Percentiles rank a stretch among this genome's conserved stretches.
Conservation (phyloP, 2,888 invertebrate genomes). For the Clitarchus hookeri region DNA sequence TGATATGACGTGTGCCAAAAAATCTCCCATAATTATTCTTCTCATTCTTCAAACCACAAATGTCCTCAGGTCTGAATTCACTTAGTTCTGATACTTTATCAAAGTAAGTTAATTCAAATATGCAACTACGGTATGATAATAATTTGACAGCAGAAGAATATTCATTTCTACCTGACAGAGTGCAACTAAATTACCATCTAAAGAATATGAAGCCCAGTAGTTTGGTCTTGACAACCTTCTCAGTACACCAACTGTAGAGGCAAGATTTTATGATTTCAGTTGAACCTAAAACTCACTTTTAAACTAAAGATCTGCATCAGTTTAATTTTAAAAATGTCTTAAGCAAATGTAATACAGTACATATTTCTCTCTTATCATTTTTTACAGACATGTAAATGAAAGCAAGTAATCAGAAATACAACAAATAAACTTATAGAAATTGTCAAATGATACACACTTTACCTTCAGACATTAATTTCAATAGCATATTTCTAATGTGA, state of each 20-base stretch:
- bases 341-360: too few species aligned
- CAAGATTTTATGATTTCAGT: background rate
- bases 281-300: too few species aligned
- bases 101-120: background rate
- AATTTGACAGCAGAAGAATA: background rate
- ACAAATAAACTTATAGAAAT: too few species aligned
- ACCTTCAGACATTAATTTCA: too few species aligned
- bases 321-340: too few species aligned
- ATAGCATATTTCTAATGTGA: too few species aligned
- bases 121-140: background rate
- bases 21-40: constrained; percentile 6
- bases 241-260: background rate
- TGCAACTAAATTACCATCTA: constrained; percentile 5
- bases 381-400: too few species aligned
- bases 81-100: background rate
- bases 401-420: too few species aligned
- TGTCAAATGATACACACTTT: too few species aligned
- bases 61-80: background rate
- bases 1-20: background rate
- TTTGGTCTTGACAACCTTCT: background rate
- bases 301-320: too few species aligned
- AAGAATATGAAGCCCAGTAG: background rate
- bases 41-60: background rate
- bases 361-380: too few species aligned
- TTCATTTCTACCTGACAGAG: constrained; percentile 2